These are phyloP conservation scores for Phymorhynchus buccinoides DNA, from an alignment of 1,140 invertebrate species.

Conservation along the genomic window DNA sequence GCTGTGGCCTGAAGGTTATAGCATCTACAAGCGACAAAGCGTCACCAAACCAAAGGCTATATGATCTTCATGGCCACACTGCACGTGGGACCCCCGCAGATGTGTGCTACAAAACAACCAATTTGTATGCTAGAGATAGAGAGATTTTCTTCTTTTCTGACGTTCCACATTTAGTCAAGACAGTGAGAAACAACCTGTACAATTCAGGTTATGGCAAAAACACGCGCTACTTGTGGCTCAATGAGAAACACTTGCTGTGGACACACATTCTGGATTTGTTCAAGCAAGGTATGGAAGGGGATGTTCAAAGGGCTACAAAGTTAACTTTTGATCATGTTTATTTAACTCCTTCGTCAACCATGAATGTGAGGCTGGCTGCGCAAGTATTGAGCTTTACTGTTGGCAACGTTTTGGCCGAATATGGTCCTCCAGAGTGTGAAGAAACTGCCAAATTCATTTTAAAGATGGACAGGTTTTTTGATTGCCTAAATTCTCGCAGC, in stretches of 20 bases:
- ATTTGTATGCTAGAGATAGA: neutral
- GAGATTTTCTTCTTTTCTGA: slow-evolving; percentile 35
- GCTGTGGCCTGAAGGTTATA: slow-evolving; percentile 23
- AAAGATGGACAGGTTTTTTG: slow-evolving; percentile 32
- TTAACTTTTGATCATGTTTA: slow-evolving; percentile 7
- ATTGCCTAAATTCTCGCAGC: slow-evolving; percentile 3
- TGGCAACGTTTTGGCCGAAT: neutral
- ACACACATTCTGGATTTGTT: neutral
- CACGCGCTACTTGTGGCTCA: neutral
- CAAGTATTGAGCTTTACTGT: slow-evolving; percentile 17
- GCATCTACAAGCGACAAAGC: slow-evolving; percentile 14
- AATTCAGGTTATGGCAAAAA: neutral
- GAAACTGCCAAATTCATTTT: slow-evolving; percentile 12
- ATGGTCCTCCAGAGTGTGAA: neutral
- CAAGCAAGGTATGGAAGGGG: neutral
- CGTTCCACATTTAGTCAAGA: slow-evolving; percentile 29
- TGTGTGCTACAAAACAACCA: slow-evolving; percentile 6
- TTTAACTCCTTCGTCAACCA: neutral
- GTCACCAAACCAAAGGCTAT: slow-evolving; percentile 33
- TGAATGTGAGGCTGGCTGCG: slow-evolving; percentile 21
- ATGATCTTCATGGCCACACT: slow-evolving; percentile 36
- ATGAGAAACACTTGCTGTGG: slow-evolving; percentile 21
- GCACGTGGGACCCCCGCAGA: neutral
- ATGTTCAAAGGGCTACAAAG: neutral
- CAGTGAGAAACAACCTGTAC: slow-evolving; percentile 22